These are phyloP conservation scores for Thymelicus lineola DNA, from an alignment of 2,888 invertebrate species.

Conservation along the genomic window DNA sequence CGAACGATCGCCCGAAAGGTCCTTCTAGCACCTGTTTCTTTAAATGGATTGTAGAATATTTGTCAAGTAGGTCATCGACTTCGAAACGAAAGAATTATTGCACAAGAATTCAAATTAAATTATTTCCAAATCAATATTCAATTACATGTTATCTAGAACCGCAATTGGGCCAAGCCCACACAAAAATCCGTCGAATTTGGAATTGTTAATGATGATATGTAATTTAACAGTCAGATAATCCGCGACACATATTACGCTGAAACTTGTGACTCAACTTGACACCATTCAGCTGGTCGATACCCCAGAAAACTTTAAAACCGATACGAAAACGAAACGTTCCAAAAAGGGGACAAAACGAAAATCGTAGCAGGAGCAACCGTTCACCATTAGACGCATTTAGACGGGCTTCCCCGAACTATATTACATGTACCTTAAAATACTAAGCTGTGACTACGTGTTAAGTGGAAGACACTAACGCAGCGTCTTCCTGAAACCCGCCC, in stretches of 20 bases:
- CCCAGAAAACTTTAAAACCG: slow-evolving; percentile 39
- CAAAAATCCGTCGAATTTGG: slow-evolving; percentile 31
- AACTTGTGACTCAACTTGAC: slow-evolving; percentile 45
- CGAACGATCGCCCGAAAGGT: background rate
- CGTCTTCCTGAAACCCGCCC: slow-evolving; percentile 76
- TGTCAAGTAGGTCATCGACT: slow-evolving; percentile 3
- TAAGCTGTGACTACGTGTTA: slow-evolving; percentile 70
- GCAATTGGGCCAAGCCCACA: slow-evolving; percentile 32
- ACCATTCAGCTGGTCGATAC: slow-evolving; percentile 43
- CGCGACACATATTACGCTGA: slow-evolving; percentile 20
- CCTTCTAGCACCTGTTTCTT: background rate
- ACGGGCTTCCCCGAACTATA: slow-evolving; percentile 80
- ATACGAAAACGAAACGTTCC: slow-evolving; percentile 17
- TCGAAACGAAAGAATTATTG: slow-evolving; percentile 7
- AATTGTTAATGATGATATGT: slow-evolving; percentile 35
- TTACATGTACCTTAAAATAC: slow-evolving; percentile 64
- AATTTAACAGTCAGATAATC: slow-evolving; percentile 25
- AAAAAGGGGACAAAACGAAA: slow-evolving; percentile 27
- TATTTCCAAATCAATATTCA: slow-evolving; percentile 31
- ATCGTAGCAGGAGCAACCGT: slow-evolving; percentile 41
- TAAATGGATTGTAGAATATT: background rate
- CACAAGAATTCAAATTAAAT: slow-evolving; percentile 25
- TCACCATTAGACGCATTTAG: slow-evolving; percentile 55
- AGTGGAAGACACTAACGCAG: slow-evolving; percentile 66
- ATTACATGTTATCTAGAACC: slow-evolving; percentile 22